phyloP scores from a whole-genome alignment of 2,797 vertebrate genomes.

The Periparus ater region DNA sequence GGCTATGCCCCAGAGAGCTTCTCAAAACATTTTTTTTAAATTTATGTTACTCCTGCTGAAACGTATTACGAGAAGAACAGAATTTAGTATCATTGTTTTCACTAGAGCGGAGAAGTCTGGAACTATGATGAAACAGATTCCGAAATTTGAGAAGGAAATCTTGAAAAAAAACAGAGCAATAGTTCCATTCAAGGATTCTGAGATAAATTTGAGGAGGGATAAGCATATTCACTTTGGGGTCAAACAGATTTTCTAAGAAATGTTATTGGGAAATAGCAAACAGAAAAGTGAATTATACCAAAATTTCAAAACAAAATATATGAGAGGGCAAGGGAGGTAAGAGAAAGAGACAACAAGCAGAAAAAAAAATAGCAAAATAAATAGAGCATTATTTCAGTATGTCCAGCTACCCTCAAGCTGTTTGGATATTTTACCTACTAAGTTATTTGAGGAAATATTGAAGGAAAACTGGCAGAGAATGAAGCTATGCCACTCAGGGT shows the following conservation, averaged over 20 bases:
- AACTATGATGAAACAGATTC: background rate
- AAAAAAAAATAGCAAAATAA: background rate
- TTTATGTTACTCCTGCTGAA: background rate
- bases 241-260: background rate
- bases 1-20: background rate
- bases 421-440: background rate
- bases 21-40: rapidly evolving
- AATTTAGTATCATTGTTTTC: background rate
- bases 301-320: background rate
- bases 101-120: background rate
- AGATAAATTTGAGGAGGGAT: background rate
- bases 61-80: background rate
- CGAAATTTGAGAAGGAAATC: background rate
- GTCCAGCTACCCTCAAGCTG: background rate
- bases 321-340: background rate
- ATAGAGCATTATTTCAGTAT: background rate
- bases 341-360: background rate
- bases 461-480: background rate
- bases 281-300: background rate
- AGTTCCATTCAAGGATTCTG: background rate
- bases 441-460: background rate
- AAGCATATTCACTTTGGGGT: background rate
- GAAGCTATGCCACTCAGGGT: background rate
- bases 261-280: background rate
- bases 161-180: background rate